Base-by-base conservation (phyloP, 2,113 vertebrate genomes). In the Megaleporinus macrocephalus region DNA sequence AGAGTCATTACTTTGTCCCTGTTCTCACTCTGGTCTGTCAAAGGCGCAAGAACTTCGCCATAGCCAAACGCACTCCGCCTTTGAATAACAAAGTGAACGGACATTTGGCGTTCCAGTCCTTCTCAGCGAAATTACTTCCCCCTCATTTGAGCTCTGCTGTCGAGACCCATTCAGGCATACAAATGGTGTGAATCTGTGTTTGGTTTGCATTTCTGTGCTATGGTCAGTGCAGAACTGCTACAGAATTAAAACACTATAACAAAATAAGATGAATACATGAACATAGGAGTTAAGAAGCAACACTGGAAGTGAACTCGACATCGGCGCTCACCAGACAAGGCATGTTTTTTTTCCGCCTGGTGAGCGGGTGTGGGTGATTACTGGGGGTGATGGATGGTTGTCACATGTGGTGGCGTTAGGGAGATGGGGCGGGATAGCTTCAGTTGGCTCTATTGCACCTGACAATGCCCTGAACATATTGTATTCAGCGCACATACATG, bases 141-240 rank as follows among this genome's bases (percentile, higher is more conserved):
- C 89, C 88, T 93, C 92, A 94, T 94, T 94, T 93, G 88, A 88
- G 83, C 49, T 86, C 89, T 88, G 93, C 88, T 92, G 91, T 90
- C 89, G 83, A 82, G 84, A 90, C 57, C 72, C 82, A 68, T 79
- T 78, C 75, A 78, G 30, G 72, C 57, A 72, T 70, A 76, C 76
- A 78, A 3, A 15, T n/a, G 26, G 59, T 51, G 41, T 66, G 33
- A 66, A 73, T 33, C 72, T 73, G 27, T 66, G 62, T 27, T 7
- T 13, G 1, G n/a, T 61, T 57, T 57, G 20, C n/a, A n/a, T 18
- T 80, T 73, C 36, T 73, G 69, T 63, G 5, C 27, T 16, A 7
- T n/a, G 27, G 41, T 44, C 22, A 57, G 22, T 62, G 12, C 51
- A 1, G 16, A 53, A 16, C 53, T 57, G 22, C 53, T 20, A 20